phyloP scores from a whole-genome alignment of 2,888 invertebrate genomes.

The Sphinx pinastri region DNA sequence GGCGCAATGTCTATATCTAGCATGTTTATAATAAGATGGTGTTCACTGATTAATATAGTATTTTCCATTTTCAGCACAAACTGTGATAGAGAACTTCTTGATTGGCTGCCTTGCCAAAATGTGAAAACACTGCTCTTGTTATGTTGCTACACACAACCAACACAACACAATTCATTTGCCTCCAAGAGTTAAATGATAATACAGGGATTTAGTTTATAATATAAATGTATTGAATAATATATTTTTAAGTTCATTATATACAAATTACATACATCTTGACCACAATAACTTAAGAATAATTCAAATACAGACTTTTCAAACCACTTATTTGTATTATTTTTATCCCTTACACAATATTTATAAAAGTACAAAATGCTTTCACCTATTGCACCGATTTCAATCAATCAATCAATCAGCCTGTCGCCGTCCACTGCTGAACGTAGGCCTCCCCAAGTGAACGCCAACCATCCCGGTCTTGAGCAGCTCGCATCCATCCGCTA shows the following conservation, averaged over 20 bases:
- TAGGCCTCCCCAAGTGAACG: too few species aligned
- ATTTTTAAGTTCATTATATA: slow-evolving; percentile 79
- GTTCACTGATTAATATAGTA: slow-evolving; percentile 26
- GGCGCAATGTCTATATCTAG: too few species aligned
- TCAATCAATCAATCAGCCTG: too few species aligned
- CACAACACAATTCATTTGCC: slow-evolving; percentile 75
- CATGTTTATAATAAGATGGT: neutral
- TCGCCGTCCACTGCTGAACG: too few species aligned
- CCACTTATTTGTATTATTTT: slow-evolving; percentile 39
- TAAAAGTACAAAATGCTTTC: slow-evolving; percentile 16
- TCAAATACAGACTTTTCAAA: slow-evolving; percentile 74
- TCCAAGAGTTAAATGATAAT: slow-evolving; percentile 77
- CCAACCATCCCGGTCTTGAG: too few species aligned
- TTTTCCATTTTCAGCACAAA: slow-evolving; percentile 86
- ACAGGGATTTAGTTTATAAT: slow-evolving; percentile 83
- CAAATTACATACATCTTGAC: slow-evolving; percentile 66
- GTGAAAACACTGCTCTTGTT: slow-evolving; percentile 66
- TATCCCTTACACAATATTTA: slow-evolving; percentile 31
- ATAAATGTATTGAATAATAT: slow-evolving; percentile 77
- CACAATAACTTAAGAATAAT: slow-evolving; percentile 61
- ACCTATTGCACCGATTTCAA: slow-evolving; percentile 12
- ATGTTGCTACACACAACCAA: slow-evolving; percentile 70
- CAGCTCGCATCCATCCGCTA: too few species aligned
- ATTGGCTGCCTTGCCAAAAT: slow-evolving; percentile 84
- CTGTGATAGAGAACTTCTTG: slow-evolving; percentile 90